These are phyloP conservation scores for Tricholaema leucomelas DNA, from an alignment of 2,113 vertebrate species.

Conservation along the genomic window DNA sequence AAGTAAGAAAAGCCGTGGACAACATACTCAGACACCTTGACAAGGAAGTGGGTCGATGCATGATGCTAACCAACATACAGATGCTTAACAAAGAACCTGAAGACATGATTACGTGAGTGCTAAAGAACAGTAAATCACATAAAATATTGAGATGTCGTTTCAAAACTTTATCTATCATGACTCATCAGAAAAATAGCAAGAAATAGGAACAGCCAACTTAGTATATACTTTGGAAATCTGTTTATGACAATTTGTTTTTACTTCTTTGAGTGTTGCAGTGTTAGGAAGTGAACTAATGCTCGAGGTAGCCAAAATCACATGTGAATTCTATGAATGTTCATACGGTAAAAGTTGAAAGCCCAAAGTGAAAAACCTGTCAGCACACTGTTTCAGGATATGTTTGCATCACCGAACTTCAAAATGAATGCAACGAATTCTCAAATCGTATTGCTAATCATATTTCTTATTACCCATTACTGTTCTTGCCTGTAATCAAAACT, in stretches of 20 bases:
- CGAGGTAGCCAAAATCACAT: neutral
- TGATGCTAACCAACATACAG: constrained; percentile 97
- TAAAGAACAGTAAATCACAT: neutral
- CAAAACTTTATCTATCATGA: neutral
- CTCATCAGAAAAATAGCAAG: neutral
- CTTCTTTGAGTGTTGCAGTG: neutral
- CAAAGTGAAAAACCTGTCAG: neutral
- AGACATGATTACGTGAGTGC: constrained; percentile 98
- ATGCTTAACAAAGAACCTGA: constrained; percentile 99
- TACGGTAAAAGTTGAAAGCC: neutral
- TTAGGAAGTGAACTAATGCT: neutral
- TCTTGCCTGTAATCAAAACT: neutral
- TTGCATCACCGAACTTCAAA: constrained; percentile 9
- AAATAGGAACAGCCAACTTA: neutral
- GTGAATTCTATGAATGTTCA: neutral
- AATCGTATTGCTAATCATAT: neutral
- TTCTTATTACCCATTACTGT: neutral
- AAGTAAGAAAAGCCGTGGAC: constrained; percentile 96
- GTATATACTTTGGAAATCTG: neutral
- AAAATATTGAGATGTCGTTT: neutral
- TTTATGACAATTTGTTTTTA: neutral
- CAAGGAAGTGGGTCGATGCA: constrained; percentile 97
- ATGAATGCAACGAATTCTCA: neutral
- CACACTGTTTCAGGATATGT: neutral
- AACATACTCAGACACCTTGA: constrained; percentile 96